Percentiles rank a stretch among this genome's conserved stretches.
Conservation (phyloP, 1,140 invertebrate genomes). For the Homarus americanus region DNA sequence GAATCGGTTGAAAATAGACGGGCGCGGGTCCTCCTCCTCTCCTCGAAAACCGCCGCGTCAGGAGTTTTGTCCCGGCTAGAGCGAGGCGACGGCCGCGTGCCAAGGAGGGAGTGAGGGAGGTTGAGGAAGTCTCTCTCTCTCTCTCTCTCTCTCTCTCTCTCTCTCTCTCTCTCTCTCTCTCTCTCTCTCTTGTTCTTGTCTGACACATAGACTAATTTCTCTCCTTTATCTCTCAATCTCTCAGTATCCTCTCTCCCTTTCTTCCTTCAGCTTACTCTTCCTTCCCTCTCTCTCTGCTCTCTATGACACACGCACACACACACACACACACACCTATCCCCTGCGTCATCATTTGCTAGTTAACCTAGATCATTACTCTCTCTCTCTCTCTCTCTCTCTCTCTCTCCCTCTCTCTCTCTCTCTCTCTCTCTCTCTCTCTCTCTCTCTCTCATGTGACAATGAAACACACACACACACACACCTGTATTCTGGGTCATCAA, state of each 20-base stretch:
- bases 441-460: too few species aligned
- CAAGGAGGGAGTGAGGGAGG: too few species aligned
- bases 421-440: too few species aligned
- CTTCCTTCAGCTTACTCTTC: not conserved
- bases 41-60: slow-evolving; percentile 55
- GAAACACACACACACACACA: too few species aligned
- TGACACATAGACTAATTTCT: not conserved
- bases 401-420: too few species aligned
- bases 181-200: not conserved
- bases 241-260: not conserved
- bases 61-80: slow-evolving; percentile 44
- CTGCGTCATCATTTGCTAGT: too few species aligned
- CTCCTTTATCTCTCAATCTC: slow-evolving; percentile 2
- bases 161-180: slow-evolving; percentile 24
- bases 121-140: slow-evolving; percentile 7
- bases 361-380: too few species aligned
- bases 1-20: slow-evolving; percentile 61
- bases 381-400: too few species aligned
- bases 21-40: slow-evolving; percentile 34
- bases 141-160: slow-evolving; percentile 37
- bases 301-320: too few species aligned
- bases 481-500: too few species aligned
- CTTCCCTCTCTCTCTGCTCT: not conserved
- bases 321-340: too few species aligned
- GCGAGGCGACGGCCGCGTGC: not conserved